phyloP scores from a whole-genome alignment of 2,113 vertebrate species.

The Colossoma macropomum region DNA sequence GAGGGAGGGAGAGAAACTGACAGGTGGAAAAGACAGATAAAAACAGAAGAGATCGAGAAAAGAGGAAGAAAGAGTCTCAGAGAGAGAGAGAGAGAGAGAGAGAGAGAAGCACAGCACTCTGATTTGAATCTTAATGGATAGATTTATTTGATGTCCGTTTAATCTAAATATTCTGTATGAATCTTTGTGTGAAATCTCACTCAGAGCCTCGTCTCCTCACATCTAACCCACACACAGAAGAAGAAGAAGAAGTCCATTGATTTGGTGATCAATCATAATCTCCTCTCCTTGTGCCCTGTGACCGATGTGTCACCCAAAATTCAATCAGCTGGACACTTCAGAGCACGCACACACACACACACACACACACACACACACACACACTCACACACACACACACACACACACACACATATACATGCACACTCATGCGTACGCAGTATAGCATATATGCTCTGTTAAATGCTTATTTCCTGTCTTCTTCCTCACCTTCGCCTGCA shows the following conservation, averaged over 20 bases:
- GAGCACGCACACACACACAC: constrained; percentile 12
- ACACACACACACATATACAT: no score
- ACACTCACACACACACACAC: background rate
- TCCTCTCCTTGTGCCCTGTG: background rate
- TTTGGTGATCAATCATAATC: constrained; percentile 15
- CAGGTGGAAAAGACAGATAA: no score
- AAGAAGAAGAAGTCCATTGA: background rate
- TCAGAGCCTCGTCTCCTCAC: background rate
- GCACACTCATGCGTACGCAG: no score
- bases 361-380: background rate
- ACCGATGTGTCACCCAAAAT: constrained; percentile 26
- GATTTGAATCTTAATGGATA: background rate
- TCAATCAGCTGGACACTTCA: constrained; percentile 27
- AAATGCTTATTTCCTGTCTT: no score
- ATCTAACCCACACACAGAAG: background rate
- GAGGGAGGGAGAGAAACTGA: background rate
- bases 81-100: background rate
- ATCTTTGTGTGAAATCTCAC: background rate
- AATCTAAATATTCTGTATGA: background rate
- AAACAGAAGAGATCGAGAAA: background rate
- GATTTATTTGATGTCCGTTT: background rate
- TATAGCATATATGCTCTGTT: background rate
- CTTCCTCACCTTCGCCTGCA: no score
- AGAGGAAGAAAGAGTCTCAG: background rate
- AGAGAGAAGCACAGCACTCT: no score